Percentiles rank a stretch among this genome's conserved stretches.
Conservation (phyloP, 2,888 invertebrate species). For the Spodoptera littoralis region DNA sequence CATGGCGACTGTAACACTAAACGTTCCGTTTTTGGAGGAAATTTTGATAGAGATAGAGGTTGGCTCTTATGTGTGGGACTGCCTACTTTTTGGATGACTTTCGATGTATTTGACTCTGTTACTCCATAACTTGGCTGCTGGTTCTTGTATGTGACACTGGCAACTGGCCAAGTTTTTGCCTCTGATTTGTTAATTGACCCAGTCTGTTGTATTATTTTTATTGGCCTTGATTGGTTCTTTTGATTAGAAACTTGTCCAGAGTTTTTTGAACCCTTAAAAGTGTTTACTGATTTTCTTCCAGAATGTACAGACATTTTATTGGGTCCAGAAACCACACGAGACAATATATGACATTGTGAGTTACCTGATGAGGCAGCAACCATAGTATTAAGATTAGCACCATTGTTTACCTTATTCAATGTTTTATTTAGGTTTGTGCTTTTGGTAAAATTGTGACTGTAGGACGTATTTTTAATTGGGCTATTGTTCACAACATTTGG, state of each 20-base stretch:
- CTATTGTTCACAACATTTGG: conserved; percentile 78
- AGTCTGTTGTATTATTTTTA: conserved; percentile 88
- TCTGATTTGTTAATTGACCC: conserved; percentile 80
- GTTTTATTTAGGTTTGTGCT: conserved; percentile 82
- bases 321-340: conserved; percentile 84
- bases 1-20: conserved; percentile 83
- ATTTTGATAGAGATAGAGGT: conserved; percentile 72
- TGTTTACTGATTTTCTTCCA: conserved; percentile 80
- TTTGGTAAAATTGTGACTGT: conserved; percentile 81
- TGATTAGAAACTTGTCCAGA: conserved; percentile 73
- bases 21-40: conserved; percentile 79
- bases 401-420: conserved; percentile 83
- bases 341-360: conserved; percentile 84
- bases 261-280: conserved; percentile 80
- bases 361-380: conserved; percentile 80
- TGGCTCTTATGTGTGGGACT: conserved; percentile 81
- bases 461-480: conserved; percentile 82
- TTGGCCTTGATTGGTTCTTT: conserved; percentile 84
- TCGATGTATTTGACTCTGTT: conserved; percentile 78
- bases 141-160: conserved; percentile 80
- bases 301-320: conserved; percentile 86
- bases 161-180: conserved; percentile 80
- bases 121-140: conserved; percentile 76
- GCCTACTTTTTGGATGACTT: conserved; percentile 84
- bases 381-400: conserved; percentile 84